Percentiles rank a stretch among this genome's conserved stretches.
These are phyloP conservation scores for Crotalus helleri DNA, from an alignment of 2,113 vertebrate species.

Conservation along the genomic window DNA sequence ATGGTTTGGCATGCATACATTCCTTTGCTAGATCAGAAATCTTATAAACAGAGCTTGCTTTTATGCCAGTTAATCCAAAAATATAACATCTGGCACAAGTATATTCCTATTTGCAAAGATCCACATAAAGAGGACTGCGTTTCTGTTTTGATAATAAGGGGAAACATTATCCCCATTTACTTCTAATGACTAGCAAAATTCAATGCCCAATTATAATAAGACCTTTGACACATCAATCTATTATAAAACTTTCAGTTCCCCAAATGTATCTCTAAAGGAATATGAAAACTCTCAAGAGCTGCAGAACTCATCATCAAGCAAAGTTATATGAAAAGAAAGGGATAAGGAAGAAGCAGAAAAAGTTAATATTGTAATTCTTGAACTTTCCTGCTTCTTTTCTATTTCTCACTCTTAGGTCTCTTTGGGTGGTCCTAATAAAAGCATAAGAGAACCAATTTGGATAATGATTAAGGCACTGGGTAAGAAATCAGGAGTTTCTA, in stretches of 20 bases:
- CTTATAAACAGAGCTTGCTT: neutral
- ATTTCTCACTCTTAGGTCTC: neutral
- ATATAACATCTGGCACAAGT: neutral
- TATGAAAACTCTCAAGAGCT: neutral
- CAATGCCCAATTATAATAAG: neutral
- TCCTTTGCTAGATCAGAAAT: neutral
- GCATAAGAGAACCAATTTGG: neutral
- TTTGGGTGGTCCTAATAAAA: neutral
- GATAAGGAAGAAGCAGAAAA: neutral
- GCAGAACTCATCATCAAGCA: neutral
- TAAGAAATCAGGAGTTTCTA: neutral
- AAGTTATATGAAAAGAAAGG: neutral
- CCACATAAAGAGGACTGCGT: neutral
- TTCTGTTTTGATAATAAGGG: neutral
- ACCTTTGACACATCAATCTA: neutral
- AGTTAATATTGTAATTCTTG: neutral
- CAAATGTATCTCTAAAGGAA: neutral
- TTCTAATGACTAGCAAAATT: neutral
- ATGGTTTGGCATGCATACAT: neutral
- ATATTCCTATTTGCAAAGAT: neutral
- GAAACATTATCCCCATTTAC: neutral
- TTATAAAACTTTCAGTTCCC: neutral
- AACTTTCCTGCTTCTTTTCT: neutral
- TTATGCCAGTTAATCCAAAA: neutral
- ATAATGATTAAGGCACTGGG: neutral